A percentile compares a stretch with the other conserved stretches of the same genome.
Evolutionary conservation across 2,888 invertebrate species (phyloP).

Genomic region (Hecatera dysodea): DNA sequence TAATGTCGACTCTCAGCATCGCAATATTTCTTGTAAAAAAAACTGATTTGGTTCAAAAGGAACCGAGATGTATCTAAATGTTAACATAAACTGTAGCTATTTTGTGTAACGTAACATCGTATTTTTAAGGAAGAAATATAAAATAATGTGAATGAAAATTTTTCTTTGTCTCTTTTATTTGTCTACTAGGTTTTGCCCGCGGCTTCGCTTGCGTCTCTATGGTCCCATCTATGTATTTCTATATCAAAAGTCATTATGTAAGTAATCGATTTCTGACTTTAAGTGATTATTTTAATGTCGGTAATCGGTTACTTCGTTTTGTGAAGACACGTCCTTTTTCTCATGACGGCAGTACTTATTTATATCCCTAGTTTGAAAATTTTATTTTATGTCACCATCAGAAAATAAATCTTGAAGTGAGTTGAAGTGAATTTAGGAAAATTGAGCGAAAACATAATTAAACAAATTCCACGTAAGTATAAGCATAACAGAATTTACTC

Average conservation of each 20-base stretch:
- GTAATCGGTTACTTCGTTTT: no score
- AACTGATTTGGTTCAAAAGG: slow-evolving; percentile 50
- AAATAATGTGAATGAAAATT: slow-evolving; percentile 56
- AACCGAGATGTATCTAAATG: slow-evolving; percentile 74
- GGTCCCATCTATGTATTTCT: no score
- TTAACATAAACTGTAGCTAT: slow-evolving; percentile 81
- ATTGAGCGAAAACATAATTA: background rate
- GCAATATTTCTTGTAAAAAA: slow-evolving; percentile 72
- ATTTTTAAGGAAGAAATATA: slow-evolving; percentile 72
- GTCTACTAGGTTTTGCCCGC: no score
- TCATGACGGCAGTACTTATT: no score
- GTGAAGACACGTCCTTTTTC: no score
- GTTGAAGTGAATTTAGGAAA: slow-evolving; percentile 7
- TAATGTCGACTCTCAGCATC: slow-evolving; percentile 52
- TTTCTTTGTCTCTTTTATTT: slow-evolving; percentile 46
- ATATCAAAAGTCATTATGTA: no score
- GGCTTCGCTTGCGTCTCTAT: no score
- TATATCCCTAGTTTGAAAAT: background rate
- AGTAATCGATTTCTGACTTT: no score
- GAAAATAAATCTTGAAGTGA: background rate
- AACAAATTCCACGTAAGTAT: background rate
- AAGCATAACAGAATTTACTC: background rate
- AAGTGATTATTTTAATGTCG: no score
- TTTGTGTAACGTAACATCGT: slow-evolving; percentile 85
- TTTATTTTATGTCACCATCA: no score